Base-by-base conservation (phyloP, 2,888 invertebrate species). In the Chrysopilus asiliformis region DNA sequence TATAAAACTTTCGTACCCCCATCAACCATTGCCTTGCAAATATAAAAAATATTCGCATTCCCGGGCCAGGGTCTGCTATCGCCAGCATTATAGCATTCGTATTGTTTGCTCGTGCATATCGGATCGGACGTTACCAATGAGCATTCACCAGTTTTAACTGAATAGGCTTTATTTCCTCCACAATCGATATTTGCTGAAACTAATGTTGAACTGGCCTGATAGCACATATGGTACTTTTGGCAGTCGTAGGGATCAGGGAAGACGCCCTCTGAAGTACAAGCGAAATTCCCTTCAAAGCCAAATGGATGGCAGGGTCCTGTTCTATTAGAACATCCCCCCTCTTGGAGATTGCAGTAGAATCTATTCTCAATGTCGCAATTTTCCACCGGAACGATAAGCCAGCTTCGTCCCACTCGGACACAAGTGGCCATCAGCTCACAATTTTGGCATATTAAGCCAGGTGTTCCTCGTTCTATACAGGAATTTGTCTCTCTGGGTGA, bases 201-300 rank as follows among this genome's bases (percentile, higher is more conserved):
- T 15, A 43, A 16, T 10, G 40, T 56, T 9, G 52, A 48, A 19
- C 51, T 53, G 18, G 56, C 55, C 40, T 56, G 56, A 36, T 60
- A 58, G 36, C 62, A 62, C 56, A 61, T 58, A 33, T 62, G 63
- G 39, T 63, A 62, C 36, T 54, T 57, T 45, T 62, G 62, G 32
- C 62, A 62, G 38, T 61, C 60, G 24, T 62, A 62, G 3, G 62
- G 61, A 53, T 62, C 60, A 3, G 63, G 62, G 22, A 59, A 61
- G 13, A 60, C 49, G 28, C 61, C 61, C 25, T 58, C 57, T 2
- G 58, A 57, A 3, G 59, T 60, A 45, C 60, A 61, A 24, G 57
- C 59, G 15, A 61, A 61, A 41, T 58, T 60, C 5, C 55, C 58
- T 31, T 58, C 58, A 32, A 56, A 53, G 3, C 59, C 60, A 22